Evolutionary conservation across 2,888 invertebrate species (phyloP), one percentile per base, ranked within the genome.

Genomic region (Nymphalis polychloros): DNA sequence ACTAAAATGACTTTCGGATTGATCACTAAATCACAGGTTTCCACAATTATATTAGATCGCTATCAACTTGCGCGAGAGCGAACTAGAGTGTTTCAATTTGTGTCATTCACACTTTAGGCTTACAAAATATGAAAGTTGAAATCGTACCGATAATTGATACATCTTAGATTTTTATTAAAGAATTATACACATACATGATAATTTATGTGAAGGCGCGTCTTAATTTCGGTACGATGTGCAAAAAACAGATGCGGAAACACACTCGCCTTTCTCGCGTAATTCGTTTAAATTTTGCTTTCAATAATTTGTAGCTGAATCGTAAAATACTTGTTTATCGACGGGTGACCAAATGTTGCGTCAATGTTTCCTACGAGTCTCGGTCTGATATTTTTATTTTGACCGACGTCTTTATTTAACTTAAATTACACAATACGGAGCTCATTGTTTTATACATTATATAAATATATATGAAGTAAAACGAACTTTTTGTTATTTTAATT

Each of bases 361-460:
- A 55, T n/a, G 8, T 55, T 55, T 55, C 55, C 35, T 55, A 55
- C 31, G 31, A 55, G 55, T 55, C 55, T 35, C 55, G 55, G 31
- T 55, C 55, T 55, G 55, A 55, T 55, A 55, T 55, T 55, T 55
- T 55, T n/a, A 55, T 55, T 55, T 55, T n/a, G 2, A 35, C 35
- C 8, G 31, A 55, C 55, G n/a, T 52, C 23, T 52, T 55, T 55
- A 31, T 55, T 55, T 35, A 10, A 31, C 31, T 31, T 35, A 35
- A 55, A 55, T 55, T 55, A 4, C 31, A 35, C 55, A 55, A 55
- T 55, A 55, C 27, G 3, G 10, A 1, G 23, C 23, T 17, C 13
- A 52, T 52, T 52, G 13, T 13, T 41, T 41, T 41, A 41, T 23
- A 23, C 7, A 5, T 52, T 52, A 20, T 16, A 7, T 23, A 52